Evolutionary conservation across 2,888 invertebrate genomes (phyloP), one percentile per base, ranked within the genome.

Genomic region (Scaptomyza reducta): DNA sequence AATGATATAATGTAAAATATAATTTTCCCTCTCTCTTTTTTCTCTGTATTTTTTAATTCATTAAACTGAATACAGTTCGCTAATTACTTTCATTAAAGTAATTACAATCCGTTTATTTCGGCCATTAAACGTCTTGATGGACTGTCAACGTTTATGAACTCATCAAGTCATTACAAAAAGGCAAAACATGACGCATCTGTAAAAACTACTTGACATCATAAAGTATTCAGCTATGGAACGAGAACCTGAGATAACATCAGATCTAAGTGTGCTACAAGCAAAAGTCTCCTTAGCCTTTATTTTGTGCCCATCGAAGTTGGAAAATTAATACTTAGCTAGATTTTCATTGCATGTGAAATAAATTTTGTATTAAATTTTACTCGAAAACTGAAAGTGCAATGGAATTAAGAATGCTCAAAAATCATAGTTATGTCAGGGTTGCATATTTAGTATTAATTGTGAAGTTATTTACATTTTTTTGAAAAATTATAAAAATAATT

Each of bases 171-270:
- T 44, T 47, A 3, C 47, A 35, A 56, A 16, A 7, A 7, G 16
- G 10, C 27, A 50, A 57, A 27, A 22, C 47, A 66, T 74, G 77
- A 74, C 73, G 61, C 73, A 65, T 60, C 45, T 3, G 18, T 7
- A 16, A 56, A 29, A 22, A 22, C 42, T 31, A 31, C 22, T 38
- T 50, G 14, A 33, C 38, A 49, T 4, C 55, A 42, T 61, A 29
- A 57, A 45, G 10, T 25, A n/a, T 9, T 9, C 11, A 22, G 16
- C 10, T 31, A 14, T 10, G 31, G n/a, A 14, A 27, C 9, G 38
- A 25, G 22, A 29, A n/a, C 14, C 35, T 4, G 1, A 44, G 50
- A 71, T 55, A 55, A 7, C 42, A 75, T 70, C 64, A 18, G 16
- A 14, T 42, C 27, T n/a, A 25, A 9, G 47, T 42, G 7, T 10